Evolutionary conservation across 2,797 vertebrate genomes (phyloP).

Genomic region (Macroramphosus scolopax): DNA sequence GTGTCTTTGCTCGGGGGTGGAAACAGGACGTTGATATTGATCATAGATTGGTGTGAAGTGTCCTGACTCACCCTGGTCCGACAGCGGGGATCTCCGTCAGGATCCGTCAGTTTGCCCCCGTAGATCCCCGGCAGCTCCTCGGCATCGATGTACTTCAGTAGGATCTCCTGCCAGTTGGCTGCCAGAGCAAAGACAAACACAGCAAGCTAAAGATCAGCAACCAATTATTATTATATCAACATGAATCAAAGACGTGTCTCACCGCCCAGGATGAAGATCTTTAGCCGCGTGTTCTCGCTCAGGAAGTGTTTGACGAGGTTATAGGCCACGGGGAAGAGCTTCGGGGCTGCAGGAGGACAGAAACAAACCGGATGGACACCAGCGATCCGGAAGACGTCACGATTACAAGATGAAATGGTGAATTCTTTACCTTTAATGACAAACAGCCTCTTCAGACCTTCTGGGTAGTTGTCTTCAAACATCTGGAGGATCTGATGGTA

Average conservation of each 20-base stretch:
- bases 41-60: too few relatives aligned
- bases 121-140: conserved; percentile 86
- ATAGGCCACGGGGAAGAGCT: conserved; percentile 93
- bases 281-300: conserved; percentile 89
- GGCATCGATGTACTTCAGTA: conserved; percentile 84
- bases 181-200: neutral
- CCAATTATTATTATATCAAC: too few relatives aligned
- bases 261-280: conserved; percentile 90
- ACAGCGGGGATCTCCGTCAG: conserved; percentile 90
- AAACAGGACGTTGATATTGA: too few relatives aligned
- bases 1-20: too few relatives aligned
- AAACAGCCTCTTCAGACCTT: conserved; percentile 88
- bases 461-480: conserved; percentile 96
- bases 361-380: too few relatives aligned
- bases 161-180: conserved; percentile 94
- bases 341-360: conserved; percentile 80
- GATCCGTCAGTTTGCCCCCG: conserved; percentile 88
- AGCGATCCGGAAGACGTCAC: too few relatives aligned
- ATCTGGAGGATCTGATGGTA: conserved; percentile 86
- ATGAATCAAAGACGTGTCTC: conserved; percentile 11
- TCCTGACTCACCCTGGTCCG: conserved; percentile 71
- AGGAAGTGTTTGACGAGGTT: conserved; percentile 94
- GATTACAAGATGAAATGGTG: too few relatives aligned
- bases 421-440: conserved; percentile 89
- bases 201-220: neutral